These are phyloP conservation scores for Monopterus albus DNA, from an alignment of 2,113 vertebrate genomes.

Conservation along the genomic window DNA sequence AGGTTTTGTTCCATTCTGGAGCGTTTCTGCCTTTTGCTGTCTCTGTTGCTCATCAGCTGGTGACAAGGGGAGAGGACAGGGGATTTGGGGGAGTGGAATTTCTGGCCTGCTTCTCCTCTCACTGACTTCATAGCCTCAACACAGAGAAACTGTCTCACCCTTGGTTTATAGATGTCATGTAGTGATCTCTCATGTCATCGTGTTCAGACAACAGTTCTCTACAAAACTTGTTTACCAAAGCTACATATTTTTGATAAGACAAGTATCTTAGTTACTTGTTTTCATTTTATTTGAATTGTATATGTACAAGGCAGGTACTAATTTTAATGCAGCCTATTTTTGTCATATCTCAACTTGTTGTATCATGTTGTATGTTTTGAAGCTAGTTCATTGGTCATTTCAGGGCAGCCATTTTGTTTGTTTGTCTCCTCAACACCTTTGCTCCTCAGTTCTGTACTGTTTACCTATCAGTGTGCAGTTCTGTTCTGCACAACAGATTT, in stretches of 20 bases:
- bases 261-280: slow-evolving; percentile 84
- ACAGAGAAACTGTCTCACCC: slow-evolving; percentile 47
- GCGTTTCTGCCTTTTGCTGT: slow-evolving; percentile 60
- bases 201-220: slow-evolving; percentile 81
- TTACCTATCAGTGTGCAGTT: slow-evolving; percentile 37
- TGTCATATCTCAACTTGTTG: slow-evolving; percentile 74
- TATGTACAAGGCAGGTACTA: slow-evolving; percentile 83
- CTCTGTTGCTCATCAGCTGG: slow-evolving; percentile 64
- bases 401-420: slow-evolving; percentile 58
- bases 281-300: slow-evolving; percentile 81
- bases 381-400: slow-evolving; percentile 71
- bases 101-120: slow-evolving; percentile 51
- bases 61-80: slow-evolving; percentile 42
- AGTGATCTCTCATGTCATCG: slow-evolving; percentile 81
- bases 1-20: slow-evolving; percentile 45
- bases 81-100: slow-evolving; percentile 54
- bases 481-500: slow-evolving; percentile 18
- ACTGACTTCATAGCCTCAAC: slow-evolving; percentile 61
- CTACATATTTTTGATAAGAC: slow-evolving; percentile 90
- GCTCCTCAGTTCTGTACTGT: slow-evolving; percentile 52
- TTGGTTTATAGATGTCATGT: slow-evolving; percentile 79
- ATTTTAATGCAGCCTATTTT: slow-evolving; percentile 79
- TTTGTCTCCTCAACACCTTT: slow-evolving; percentile 25
- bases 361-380: slow-evolving; percentile 76
- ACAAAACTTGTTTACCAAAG: slow-evolving; percentile 88